phyloP scores from a whole-genome alignment of 2,113 vertebrate genomes.

The Callaeas wilsoni region DNA sequence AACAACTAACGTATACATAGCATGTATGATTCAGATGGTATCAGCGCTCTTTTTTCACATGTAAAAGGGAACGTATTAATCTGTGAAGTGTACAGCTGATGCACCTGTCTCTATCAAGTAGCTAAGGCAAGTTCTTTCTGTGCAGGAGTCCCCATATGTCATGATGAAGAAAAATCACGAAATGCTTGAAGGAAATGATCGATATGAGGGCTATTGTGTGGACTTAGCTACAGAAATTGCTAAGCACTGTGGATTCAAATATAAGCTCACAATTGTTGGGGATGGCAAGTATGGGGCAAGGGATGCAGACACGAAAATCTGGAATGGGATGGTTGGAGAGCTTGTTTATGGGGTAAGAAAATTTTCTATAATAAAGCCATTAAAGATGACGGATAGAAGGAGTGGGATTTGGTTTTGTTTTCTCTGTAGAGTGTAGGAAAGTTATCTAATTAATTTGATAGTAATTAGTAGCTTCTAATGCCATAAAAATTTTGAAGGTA shows the following conservation, averaged over 20 bases:
- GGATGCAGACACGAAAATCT: constrained; percentile 99
- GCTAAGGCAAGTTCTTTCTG: constrained; percentile 45
- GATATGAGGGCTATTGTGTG: constrained; percentile 98
- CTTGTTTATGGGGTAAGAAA: constrained; percentile 95
- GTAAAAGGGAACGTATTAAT: neutral
- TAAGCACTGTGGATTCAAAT: constrained; percentile 98
- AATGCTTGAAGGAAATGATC: constrained; percentile 93
- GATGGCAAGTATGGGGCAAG: constrained; percentile 98
- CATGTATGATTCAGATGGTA: neutral
- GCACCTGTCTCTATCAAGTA: neutral
- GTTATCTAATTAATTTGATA: neutral
- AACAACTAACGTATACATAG: neutral
- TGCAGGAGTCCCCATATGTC: constrained; percentile 96
- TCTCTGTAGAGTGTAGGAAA: neutral
- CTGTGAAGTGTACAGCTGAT: neutral
- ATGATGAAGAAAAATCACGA: constrained; percentile 99
- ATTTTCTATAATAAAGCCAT: neutral
- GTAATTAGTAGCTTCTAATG: neutral
- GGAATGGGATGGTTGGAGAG: constrained; percentile 99
- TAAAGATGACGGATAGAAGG: neutral
- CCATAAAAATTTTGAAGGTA: neutral
- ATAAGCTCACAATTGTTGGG: constrained; percentile 93
- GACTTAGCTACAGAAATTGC: constrained; percentile 98
- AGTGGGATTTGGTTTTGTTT: neutral
- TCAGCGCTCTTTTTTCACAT: neutral